Percentiles rank a stretch among this genome's conserved stretches.
phyloP scores from a whole-genome alignment of 2,888 invertebrate species.

The Patella pellucida region DNA sequence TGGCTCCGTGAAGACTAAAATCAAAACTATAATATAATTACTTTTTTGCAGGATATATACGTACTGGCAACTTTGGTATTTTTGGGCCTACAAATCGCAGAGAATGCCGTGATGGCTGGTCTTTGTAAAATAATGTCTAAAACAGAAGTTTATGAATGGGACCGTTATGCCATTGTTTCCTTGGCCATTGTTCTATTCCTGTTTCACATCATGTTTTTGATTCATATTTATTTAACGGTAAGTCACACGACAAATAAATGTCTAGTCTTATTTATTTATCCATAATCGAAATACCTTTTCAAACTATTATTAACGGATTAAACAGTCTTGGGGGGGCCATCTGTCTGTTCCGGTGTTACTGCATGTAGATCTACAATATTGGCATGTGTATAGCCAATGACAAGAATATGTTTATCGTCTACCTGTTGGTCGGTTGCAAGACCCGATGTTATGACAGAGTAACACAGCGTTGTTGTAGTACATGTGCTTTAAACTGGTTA shows the following conservation, averaged over 20 bases:
- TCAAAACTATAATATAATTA: background rate
- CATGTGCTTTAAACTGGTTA: too few species aligned
- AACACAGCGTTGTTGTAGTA: too few species aligned
- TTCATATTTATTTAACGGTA: conserved; percentile 64
- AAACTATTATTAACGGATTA: background rate
- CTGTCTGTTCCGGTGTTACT: background rate
- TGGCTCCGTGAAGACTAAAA: too few species aligned
- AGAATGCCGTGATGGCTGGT: conserved; percentile 50
- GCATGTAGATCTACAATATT: background rate
- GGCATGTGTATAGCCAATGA: too few species aligned
- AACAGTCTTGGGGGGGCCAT: background rate
- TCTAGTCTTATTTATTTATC: background rate
- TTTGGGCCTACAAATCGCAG: conserved; percentile 52
- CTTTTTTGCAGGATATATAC: conserved; percentile 54
- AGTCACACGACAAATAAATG: conserved; percentile 33
- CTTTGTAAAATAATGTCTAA: conserved; percentile 32
- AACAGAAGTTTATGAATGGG: conserved; percentile 41
- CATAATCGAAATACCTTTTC: background rate
- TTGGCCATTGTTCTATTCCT: conserved; percentile 55
- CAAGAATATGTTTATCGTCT: too few species aligned
- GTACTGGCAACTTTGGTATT: conserved; percentile 55
- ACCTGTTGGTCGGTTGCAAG: too few species aligned
- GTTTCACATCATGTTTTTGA: conserved; percentile 63
- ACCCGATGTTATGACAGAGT: too few species aligned
- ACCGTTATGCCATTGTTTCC: conserved; percentile 45